phyloP scores from a whole-genome alignment of 2,888 invertebrate genomes.

The Mythimna impura region DNA sequence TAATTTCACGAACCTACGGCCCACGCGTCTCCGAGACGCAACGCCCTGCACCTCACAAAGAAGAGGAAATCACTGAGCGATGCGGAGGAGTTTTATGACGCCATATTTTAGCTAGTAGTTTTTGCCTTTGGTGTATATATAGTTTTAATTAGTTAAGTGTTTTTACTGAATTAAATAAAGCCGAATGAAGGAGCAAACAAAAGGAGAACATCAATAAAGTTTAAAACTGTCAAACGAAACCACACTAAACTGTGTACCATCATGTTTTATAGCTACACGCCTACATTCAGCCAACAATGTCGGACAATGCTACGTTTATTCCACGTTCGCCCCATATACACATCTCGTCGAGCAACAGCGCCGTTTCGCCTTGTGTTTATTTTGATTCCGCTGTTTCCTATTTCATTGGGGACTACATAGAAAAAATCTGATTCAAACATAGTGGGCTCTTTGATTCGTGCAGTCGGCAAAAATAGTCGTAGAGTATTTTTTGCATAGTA shows the following conservation, averaged over 20 bases:
- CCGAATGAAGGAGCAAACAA: too few relatives aligned
- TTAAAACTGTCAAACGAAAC: neutral
- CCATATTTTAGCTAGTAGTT: too few relatives aligned
- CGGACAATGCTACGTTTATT: conserved; percentile 22
- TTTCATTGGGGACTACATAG: conserved; percentile 14
- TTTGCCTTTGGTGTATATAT: too few relatives aligned
- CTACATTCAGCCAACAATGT: conserved; percentile 21
- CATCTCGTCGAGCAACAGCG: conserved; percentile 25
- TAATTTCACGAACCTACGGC: too few relatives aligned
- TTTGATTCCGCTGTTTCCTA: conserved; percentile 32
- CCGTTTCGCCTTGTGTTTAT: conserved; percentile 28
- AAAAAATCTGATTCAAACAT: conserved; percentile 18
- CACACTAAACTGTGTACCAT: neutral
- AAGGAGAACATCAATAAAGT: neutral
- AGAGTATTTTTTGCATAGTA: neutral
- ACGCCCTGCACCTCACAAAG: too few relatives aligned
- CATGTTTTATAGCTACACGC: neutral
- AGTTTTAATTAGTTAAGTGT: too few relatives aligned
- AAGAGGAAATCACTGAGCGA: too few relatives aligned
- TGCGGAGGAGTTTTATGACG: too few relatives aligned
- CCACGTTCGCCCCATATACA: conserved; percentile 38
- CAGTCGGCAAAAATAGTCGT: neutral
- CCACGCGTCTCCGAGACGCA: too few relatives aligned
- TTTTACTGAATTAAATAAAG: too few relatives aligned
- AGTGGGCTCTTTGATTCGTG: conserved; percentile 1